Base-by-base conservation (phyloP, 1,140 invertebrate genomes). In the Sesamia nonagrioides region DNA sequence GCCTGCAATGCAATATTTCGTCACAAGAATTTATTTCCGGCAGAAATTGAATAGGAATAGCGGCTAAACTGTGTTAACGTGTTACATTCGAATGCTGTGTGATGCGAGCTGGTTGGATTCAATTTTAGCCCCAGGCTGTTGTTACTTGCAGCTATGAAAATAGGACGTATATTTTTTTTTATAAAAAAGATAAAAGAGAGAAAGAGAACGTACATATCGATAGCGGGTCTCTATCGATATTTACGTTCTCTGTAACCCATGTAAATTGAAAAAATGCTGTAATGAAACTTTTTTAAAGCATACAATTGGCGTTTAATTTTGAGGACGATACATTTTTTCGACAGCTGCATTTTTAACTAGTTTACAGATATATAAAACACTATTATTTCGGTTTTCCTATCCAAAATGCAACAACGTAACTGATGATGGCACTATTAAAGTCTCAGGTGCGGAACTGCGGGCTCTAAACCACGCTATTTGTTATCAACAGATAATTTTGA, bases 1-100 rank as follows among this genome's bases (percentile, higher is more conserved):
- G 73, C 42, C 73, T 74, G 54, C 56, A 66, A n/a, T 11, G 69
- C 75, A 82, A 82, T 82, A 76, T 77, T 79, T 76, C 80, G 80
- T 56, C 72, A 48, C 45, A 42, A 50, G 77, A 76, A 82, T 82
- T 82, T 81, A 81, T 81, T 81, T 79, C 72, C 40, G 42, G 5
- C 72, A 61, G 40, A 78, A 79, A 82, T 82, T 78, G 80, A 72
- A 82, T 72, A 52, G 77, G 66, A 72, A 48, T 35, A 35, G 60
- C 71, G 21, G 45, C 48, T 37, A 58, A 69, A 69, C 66, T 58
- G 61, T 71, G 76, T 71, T 77, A 68, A 66, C 61, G 61, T 40
- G 76, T 77, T 68, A 68, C 50, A 69, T n/a, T 42, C 48, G 11
- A 68, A 18, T 76, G 27, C 27, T 68, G 69, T 58, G 74, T 63